Evolutionary conservation across 2,888 invertebrate species (phyloP), one percentile per base, ranked within the genome.

Genomic region (Dilophus febrilis): DNA sequence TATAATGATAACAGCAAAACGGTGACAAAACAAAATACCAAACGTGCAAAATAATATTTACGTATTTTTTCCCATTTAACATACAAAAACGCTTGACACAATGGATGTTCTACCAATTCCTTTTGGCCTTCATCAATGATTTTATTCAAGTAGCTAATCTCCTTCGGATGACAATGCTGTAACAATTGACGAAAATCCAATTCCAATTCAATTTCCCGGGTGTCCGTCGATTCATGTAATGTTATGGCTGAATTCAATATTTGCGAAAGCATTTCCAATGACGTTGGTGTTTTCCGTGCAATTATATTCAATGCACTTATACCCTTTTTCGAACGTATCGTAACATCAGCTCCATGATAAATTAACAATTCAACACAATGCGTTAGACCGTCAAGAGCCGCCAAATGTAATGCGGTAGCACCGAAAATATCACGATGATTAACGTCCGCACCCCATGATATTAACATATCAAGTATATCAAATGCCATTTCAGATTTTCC

Each of bases 51-150:
- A 53, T 87, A 87, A 54, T 85, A 88, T 61, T 85, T 85, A 22
- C 86, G 70, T 47, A 88, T 86, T 58, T 87, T 85, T 51, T 84
- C 82, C 88, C 88, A 88, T 56, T 88, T 88, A 38, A 88, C 72
- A 54, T 86, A 77, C 1, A 88, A 65, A 54, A 88, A 88, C 0
- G 87, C 85, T 8, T 86, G 83, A 56, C 87, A 87, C 4, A 88
- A 62, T 0, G 88, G 88, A 64, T 88, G 88, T 39, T 85, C 70
- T 3, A 88, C 60, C 29, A 88, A 80, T 56, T 85, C 83, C 53
- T 87, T 87, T 54, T 87, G 87, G 0, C 87, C 86, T 58, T 86
- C 86, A 49, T 85, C 84, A 2, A 88, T 83, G 47, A 87, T 83
- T 0, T 84, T 85, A 49, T 86, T 85, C 44, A 88, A 64, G 53